These are phyloP conservation scores for Tolmerus cingulatus DNA, from an alignment of 2,888 invertebrate species.

Conservation along the genomic window DNA sequence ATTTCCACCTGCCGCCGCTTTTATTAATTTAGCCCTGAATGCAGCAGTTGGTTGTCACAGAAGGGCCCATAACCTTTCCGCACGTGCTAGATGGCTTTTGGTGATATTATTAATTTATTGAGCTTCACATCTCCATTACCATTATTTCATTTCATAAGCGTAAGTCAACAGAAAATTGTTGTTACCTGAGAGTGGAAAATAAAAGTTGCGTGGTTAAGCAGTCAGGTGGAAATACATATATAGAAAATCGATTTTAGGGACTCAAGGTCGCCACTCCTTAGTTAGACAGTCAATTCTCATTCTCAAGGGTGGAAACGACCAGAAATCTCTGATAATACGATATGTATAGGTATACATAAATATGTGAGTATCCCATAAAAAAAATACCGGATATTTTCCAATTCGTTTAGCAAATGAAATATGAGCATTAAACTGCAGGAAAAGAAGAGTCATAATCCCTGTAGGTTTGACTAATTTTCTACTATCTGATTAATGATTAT, in stretches of 20 bases:
- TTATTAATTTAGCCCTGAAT: background rate
- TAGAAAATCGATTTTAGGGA: background rate
- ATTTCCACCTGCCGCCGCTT: background rate
- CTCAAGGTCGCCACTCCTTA: background rate
- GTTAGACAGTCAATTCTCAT: background rate
- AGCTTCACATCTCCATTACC: background rate
- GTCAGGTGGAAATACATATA: background rate
- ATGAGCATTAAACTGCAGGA: background rate
- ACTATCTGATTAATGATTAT: background rate
- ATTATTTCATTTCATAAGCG: background rate
- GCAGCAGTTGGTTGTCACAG: background rate
- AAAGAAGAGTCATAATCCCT: background rate
- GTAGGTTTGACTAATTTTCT: background rate
- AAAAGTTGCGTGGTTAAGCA: background rate
- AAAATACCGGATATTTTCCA: background rate
- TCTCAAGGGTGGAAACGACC: background rate
- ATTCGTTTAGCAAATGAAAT: background rate
- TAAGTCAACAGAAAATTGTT: background rate
- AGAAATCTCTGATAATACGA: background rate
- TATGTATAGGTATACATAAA: background rate
- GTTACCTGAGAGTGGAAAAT: background rate
- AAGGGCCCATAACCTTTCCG: background rate
- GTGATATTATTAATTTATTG: background rate
- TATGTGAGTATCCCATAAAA: background rate
- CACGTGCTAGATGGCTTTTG: background rate